phyloP scores from a whole-genome alignment of 2,113 vertebrate species.

The Natator depressus region DNA sequence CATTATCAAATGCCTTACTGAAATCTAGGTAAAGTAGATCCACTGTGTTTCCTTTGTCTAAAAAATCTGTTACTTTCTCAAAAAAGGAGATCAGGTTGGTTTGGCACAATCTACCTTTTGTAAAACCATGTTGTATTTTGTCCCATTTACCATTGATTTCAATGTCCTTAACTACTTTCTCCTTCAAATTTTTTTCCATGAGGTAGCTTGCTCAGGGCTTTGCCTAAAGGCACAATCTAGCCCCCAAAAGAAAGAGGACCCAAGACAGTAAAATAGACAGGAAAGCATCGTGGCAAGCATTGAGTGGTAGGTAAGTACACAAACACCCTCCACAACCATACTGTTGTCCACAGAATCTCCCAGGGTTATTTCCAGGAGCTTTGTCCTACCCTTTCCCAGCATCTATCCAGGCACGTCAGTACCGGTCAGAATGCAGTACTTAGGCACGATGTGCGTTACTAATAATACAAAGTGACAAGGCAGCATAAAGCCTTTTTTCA shows the following conservation, averaged over 20 bases:
- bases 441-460: background rate
- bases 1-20: too few species aligned
- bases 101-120: too few species aligned
- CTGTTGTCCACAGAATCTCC: conserved; percentile 16
- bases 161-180: too few species aligned
- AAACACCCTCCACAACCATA: background rate
- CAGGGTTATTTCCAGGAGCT: background rate
- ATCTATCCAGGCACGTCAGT: conserved; percentile 22
- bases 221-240: background rate
- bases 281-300: background rate
- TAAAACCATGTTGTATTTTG: too few species aligned
- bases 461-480: conserved; percentile 60
- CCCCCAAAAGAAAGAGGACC: background rate
- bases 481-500: background rate
- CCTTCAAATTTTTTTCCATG: too few species aligned
- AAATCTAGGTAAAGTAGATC: too few species aligned
- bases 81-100: too few species aligned
- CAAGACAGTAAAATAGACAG: background rate
- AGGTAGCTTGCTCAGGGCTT: background rate
- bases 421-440: background rate
- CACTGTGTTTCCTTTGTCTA: too few species aligned
- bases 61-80: too few species aligned
- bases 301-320: conserved; percentile 7
- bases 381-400: background rate
- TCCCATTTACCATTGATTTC: too few species aligned